Base-by-base conservation (phyloP, 2,113 vertebrate genomes). In the Arizona elegans region DNA sequence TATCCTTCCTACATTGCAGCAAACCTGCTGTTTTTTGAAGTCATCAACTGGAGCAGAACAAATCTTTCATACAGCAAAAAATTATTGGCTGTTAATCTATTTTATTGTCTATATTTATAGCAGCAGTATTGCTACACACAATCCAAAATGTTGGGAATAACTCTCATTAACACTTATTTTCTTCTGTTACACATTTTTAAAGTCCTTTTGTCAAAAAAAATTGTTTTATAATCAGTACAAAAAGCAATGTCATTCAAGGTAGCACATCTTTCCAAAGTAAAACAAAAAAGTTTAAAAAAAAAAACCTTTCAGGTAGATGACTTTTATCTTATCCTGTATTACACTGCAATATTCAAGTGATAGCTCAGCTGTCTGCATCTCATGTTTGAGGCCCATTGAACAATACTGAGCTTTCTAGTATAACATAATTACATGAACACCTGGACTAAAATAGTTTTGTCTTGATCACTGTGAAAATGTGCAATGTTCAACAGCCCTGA, bases 351-450 rank as follows among this genome's bases (percentile, higher is more conserved):
- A 90, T 93, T 85, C 3, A 47, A 26, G 47, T 1, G 24, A 3
- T 86, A 89, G 8, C 1, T 50, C 92, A 17, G 87, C 89, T 75
- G 9, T 52, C 9, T 93, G 43, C 0, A 1, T 7, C 47, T 59
- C 52, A 47, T 70, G 11, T 90, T 17, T 91, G 91, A 91, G 33
- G 88, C n/a, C 26, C 23, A 58, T 8, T 52, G 92, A 93, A 58
- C 11, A 1, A 94, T 81, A n/a, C 26, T 17, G 94, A 92, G 89
- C 86, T n/a, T 93, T 86, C 19, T 9, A 53, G 81, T 89, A 50
- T 29, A 90, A 0, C 62, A 3, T 91, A 93, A 87, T 13, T 70
- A 93, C 33, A 53, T 21, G 81, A 94, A 90, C 87, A 90, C 29
- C 1, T 33, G 7, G 21, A 5, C 15, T 13, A 86, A 81, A 87